Base-by-base conservation (phyloP, 2,888 invertebrate genomes). In the Stratiomys singularior region DNA sequence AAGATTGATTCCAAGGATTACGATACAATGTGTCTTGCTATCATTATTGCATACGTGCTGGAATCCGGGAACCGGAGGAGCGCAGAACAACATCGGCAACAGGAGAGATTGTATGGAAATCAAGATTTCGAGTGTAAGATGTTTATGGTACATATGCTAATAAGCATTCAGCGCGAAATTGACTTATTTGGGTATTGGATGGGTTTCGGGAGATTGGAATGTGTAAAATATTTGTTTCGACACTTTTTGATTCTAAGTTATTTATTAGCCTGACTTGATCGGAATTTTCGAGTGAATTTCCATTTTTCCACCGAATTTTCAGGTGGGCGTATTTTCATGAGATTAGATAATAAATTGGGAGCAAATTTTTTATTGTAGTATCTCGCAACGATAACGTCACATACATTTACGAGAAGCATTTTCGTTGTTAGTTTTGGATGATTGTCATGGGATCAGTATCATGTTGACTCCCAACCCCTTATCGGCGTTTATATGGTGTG, bases 1-100 rank as follows among this genome's bases (percentile, higher is more conserved):
- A 72, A 77, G 77, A 77, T 77, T 58, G 77, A 77, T 71, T 72
- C 71, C 69, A 47, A 69, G 69, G 69, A 69, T 69, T 69, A 69
- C 69, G 69, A 69, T 69, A 46, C 69, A 69, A 69, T 69, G 69
- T 37, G 21, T 66, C 66, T 37, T 66, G 37, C 15, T 37, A 66
- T 66, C 46, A 69, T 69, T 69, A 46, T 44, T 44, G 46, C 60
- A 60, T 67, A 67, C 28, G 67, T 64, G 28, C 28, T n/a, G n/a
- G 15, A 60, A 30, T 9, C n/a, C 27, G 23, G 25, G 30, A 9
- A 15, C 28, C 21, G 18, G 13, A 37, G 37, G 37, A 37, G 37
- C 37, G 37, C 3, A 9, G 37, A 37, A 9, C 9, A 23, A 46
- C 69, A 27, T n/a, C 25, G 47, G 46, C 46, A 46, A 44, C 1